Conservation (phyloP, 2,797 vertebrate genomes). For the Zenarchopterus dispar region DNA sequence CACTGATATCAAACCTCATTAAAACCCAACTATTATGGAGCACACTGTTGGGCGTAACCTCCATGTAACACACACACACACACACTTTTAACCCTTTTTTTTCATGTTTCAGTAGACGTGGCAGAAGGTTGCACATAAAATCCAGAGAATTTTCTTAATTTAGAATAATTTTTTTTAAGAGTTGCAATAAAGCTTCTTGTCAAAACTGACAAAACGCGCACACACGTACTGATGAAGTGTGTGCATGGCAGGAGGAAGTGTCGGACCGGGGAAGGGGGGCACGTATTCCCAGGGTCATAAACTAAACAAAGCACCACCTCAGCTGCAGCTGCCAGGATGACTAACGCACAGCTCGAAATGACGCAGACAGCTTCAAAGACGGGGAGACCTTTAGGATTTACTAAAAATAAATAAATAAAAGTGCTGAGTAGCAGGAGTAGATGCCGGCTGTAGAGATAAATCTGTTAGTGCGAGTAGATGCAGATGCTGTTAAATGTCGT, state of each 20-base stretch:
- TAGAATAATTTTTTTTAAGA: background rate
- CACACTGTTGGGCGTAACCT: too few relatives aligned
- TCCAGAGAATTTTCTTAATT: constrained; percentile 1
- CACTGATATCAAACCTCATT: background rate
- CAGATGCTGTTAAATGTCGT: constrained; percentile 2
- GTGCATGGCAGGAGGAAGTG: constrained; percentile 33
- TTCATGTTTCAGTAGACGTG: too few relatives aligned
- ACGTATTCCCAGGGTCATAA: constrained; percentile 27
- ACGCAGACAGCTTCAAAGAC: constrained; percentile 8
- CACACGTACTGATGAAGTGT: background rate
- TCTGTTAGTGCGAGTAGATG: constrained; percentile 16
- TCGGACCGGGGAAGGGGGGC: constrained; percentile 38
- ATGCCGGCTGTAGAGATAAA: background rate
- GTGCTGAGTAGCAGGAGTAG: background rate
- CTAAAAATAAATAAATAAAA: background rate
- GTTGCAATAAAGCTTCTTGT: background rate
- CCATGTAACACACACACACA: background rate
- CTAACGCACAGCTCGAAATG: background rate
- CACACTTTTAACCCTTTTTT: background rate
- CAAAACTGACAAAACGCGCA: background rate
- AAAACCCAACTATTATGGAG: background rate
- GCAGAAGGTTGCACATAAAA: background rate
- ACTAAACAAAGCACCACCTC: constrained; percentile 12
- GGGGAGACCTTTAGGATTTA: background rate
- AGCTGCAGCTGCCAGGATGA: background rate